Base-by-base conservation (phyloP, 2,113 vertebrate genomes). In the Orycteropus afer region DNA sequence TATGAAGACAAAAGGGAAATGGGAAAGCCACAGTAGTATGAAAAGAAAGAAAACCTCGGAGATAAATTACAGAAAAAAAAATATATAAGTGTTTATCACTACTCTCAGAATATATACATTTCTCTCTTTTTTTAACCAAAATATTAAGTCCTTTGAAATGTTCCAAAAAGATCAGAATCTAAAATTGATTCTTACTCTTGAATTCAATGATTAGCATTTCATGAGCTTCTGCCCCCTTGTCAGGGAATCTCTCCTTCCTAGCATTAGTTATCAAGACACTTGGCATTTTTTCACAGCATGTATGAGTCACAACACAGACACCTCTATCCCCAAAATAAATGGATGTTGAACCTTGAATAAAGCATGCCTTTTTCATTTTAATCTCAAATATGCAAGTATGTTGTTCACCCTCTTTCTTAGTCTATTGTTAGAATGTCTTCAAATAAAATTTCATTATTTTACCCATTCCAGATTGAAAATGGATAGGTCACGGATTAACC, bases 271-370 rank as follows among this genome's bases (percentile, higher is more conserved):
- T 74, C 59, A 65, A 95, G 90, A 90, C 80, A 90, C 65, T 95
- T 96, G 86, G 96, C 77, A 65, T 93, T 94, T 97, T 96, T 95
- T 92, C 93, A 94, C 95, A 93, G 94, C 89, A 88, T 34, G 91
- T 59, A 78, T 87, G 93, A 97, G 91, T 96, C 97, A 97, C 96
- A 97, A 94, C 95, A 97, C 93, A 97, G 96, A 95, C 84, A 94
- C 67, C 61, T 92, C 92, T 92, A 69, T 91, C 77, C 85, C 94
- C 78, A 96, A 95, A 97, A 97, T 92, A 96, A 96, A 93, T 90
- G 90, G 85, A 93, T 96, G 45, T 53, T 94, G 94, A 96, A 92
- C 96, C 95, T 83, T 95, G 96, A 97, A 97, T 97, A 96, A 97
- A 97, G 95, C 88, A 95, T 95, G 87, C 34, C 34, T 82, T 34